Conservation (phyloP, 2,113 vertebrate genomes). For the Tursiops truncatus region DNA sequence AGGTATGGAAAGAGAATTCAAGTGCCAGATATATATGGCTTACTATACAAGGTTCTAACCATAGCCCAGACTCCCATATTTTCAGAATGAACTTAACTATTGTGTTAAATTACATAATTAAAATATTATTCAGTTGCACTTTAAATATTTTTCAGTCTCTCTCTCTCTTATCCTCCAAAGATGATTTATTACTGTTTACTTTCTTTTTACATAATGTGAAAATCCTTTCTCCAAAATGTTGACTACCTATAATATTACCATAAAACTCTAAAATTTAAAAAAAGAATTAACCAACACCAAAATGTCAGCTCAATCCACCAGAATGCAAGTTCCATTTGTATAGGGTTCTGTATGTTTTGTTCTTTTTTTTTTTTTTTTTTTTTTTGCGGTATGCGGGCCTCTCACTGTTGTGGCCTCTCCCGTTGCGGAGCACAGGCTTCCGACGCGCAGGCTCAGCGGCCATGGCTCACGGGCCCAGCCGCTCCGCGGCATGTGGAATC, state of each 20-base stretch:
- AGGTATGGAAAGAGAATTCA: not conserved
- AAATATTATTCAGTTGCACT: not conserved
- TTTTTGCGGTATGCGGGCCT: too few relatives aligned
- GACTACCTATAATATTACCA: not conserved
- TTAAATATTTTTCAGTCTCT: slow-evolving; percentile 38
- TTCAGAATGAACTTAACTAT: slow-evolving; percentile 23
- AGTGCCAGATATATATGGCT: not conserved
- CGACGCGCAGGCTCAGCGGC: too few relatives aligned
- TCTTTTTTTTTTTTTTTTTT: not conserved
- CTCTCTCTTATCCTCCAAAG: not conserved
- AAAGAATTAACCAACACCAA: not conserved
- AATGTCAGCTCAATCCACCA: not conserved
- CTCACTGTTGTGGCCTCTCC: too few relatives aligned
- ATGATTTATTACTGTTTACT: slow-evolving; percentile 19
- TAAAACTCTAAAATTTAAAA: not conserved
- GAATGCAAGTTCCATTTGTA: not conserved
- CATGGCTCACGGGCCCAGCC: too few relatives aligned
- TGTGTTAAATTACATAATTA: slow-evolving; percentile 24
- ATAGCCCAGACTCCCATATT: not conserved
- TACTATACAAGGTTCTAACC: not conserved
- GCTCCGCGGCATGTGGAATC: too few relatives aligned
- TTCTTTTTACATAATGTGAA: slow-evolving; percentile 12
- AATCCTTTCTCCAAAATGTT: not conserved
- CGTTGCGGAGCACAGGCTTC: too few relatives aligned
- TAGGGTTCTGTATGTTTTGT: not conserved